These are phyloP conservation scores for Varecia variegata DNA, from an alignment of 2,797 vertebrate species.

Conservation along the genomic window DNA sequence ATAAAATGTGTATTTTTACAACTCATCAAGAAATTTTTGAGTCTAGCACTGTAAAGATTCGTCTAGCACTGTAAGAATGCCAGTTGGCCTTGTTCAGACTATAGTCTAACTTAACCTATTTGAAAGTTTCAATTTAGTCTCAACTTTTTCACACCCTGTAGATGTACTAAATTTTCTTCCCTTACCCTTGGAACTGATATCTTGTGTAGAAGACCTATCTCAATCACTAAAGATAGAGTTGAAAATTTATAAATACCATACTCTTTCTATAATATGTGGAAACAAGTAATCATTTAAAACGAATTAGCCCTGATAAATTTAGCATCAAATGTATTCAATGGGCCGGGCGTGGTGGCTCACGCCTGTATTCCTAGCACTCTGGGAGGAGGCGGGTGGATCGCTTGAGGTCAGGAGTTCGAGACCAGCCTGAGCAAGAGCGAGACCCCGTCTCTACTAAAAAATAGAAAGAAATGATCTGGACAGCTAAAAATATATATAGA, in stretches of 20 bases:
- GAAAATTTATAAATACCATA: neutral
- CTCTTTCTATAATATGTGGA: neutral
- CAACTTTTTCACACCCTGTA: neutral
- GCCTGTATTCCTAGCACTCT: no score
- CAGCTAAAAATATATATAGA: no score
- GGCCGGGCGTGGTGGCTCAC: no score
- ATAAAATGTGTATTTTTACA: conserved; percentile 32
- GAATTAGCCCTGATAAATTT: neutral
- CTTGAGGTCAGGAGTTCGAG: no score
- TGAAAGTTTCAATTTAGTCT: neutral
- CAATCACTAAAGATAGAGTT: neutral
- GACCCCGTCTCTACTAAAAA: no score
- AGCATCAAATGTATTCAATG: neutral
- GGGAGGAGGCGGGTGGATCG: no score
- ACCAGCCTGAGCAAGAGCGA: no score
- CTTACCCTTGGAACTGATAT: neutral
- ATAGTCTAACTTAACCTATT: neutral
- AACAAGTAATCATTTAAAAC: neutral
- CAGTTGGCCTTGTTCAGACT: neutral
- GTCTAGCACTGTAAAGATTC: neutral
- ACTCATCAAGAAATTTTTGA: neutral
- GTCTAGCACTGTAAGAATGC: neutral
- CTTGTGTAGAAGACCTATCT: neutral
- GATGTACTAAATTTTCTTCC: neutral
- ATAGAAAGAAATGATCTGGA: no score